phyloP scores from a whole-genome alignment of 2,888 invertebrate genomes.

The Axea sp. region DNA sequence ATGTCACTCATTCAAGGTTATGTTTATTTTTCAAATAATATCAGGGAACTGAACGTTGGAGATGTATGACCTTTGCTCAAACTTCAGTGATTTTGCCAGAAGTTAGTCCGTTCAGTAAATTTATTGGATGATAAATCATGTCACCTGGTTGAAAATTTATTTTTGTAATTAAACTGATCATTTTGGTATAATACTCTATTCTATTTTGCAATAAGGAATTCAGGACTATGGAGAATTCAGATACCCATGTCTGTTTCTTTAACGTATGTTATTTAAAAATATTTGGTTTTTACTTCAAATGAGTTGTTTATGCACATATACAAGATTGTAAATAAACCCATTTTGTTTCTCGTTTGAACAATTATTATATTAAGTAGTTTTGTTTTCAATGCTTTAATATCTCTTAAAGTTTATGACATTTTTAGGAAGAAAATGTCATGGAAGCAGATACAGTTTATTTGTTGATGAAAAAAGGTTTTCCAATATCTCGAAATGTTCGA shows the following conservation, averaged over 20 bases:
- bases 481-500: slow-evolving; percentile 86
- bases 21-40: slow-evolving; percentile 44
- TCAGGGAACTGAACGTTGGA: not conserved
- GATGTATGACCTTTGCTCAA: slow-evolving; percentile 38
- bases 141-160: not conserved
- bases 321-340: too few species aligned
- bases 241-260: slow-evolving; percentile 36
- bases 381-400: too few species aligned
- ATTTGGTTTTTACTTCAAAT: too few species aligned
- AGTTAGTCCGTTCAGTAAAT: not conserved
- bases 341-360: too few species aligned
- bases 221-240: slow-evolving; percentile 28
- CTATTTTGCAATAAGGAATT: slow-evolving; percentile 3
- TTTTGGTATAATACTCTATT: slow-evolving; percentile 16
- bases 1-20: slow-evolving; percentile 27
- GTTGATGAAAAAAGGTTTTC: slow-evolving; percentile 85
- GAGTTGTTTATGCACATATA: too few species aligned
- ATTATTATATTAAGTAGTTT: too few species aligned
- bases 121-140: not conserved
- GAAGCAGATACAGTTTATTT: slow-evolving; percentile 85
- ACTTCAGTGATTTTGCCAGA: slow-evolving; percentile 4
- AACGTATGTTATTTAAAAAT: too few species aligned
- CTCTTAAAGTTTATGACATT: too few species aligned
- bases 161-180: not conserved
- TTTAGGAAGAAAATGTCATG: slow-evolving; percentile 72